These are phyloP conservation scores for Cephus nigrinus DNA, from an alignment of 2,888 invertebrate genomes.

Conservation along the genomic window DNA sequence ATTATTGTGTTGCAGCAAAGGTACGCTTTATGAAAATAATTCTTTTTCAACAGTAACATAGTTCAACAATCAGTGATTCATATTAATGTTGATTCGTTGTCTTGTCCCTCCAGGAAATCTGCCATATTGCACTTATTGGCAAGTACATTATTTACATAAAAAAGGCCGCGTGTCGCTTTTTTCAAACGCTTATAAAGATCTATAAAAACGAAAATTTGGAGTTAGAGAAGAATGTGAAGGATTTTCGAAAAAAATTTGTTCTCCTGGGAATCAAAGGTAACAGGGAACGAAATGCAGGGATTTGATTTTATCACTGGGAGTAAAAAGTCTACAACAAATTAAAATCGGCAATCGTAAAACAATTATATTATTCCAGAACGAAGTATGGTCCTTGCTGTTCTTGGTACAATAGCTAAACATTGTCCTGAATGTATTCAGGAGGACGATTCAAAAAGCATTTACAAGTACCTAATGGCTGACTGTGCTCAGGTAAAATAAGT, in stretches of 20 bases:
- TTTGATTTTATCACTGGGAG: slow-evolving; percentile 15
- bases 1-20: slow-evolving; percentile 30
- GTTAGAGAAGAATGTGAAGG: slow-evolving; percentile 28
- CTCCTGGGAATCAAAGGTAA: slow-evolving; percentile 35
- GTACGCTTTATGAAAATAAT: slow-evolving; percentile 41
- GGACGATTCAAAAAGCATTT: slow-evolving; percentile 14
- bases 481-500: background rate
- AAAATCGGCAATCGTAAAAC: slow-evolving; percentile 18
- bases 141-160: slow-evolving; percentile 28
- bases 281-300: slow-evolving; percentile 14
- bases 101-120: slow-evolving; percentile 33
- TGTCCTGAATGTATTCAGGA: slow-evolving; percentile 21
- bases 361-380: slow-evolving; percentile 34
- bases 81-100: background rate
- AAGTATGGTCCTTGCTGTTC: slow-evolving; percentile 30
- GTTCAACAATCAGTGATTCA: background rate
- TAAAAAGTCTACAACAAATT: slow-evolving; percentile 13
- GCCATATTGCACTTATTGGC: slow-evolving; percentile 36
- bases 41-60: background rate
- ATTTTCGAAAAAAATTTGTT: slow-evolving; percentile 29
- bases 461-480: background rate
- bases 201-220: slow-evolving; percentile 37
- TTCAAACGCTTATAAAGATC: slow-evolving; percentile 41
- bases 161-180: slow-evolving; percentile 39
- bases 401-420: slow-evolving; percentile 39